Base-by-base conservation (phyloP, 2,113 vertebrate genomes). In the Nesospiza acunhae region DNA sequence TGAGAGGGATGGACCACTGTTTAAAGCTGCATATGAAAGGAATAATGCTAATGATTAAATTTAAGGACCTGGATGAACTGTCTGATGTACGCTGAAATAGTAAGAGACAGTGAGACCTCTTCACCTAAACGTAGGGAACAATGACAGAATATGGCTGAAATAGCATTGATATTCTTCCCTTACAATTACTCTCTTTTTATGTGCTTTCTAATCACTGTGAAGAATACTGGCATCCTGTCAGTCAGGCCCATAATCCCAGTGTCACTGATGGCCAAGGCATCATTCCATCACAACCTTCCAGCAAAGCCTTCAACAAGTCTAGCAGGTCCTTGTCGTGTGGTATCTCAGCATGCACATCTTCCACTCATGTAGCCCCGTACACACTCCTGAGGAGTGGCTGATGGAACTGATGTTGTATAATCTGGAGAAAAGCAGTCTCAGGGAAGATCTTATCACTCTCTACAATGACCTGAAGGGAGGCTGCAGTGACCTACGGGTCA, bases 401-500 rank as follows among this genome's bases (percentile, higher is more conserved):
- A 53, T 26, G 44, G 18, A 64, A 7, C 24, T 72, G 46, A 13
- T 20, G 9, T 2, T 70, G 70, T 46, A 21, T 41, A 33, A 50
- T 14, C 42, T 41, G 56, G 18, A 82, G 50, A 59, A 77, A 70
- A 70, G 26, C 26, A 64, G 4, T 18, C 26, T 83, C 50, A 59
- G 18, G 9, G 16, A 44, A 46, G 26, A 33, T 30, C 18, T 70
- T 24, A 24, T 28, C 0, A 0, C 9, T 52, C 33, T 22, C 58
- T 41, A 35, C n/a, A 52, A 3, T 30, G 58, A 11, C 39, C 21
- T 52, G 33, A 64, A 59, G 35, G 30, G 30, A n/a, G 9, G 9
- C 5, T 41, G 39, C 16, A 52, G 21, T 0, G 0, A 17, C 0
- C 0, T 20, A 13, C 0, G 0, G 10, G 11, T 55, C 6, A 5